These are phyloP conservation scores for Timema podura DNA, from an alignment of 2,888 invertebrate species.

Conservation along the genomic window DNA sequence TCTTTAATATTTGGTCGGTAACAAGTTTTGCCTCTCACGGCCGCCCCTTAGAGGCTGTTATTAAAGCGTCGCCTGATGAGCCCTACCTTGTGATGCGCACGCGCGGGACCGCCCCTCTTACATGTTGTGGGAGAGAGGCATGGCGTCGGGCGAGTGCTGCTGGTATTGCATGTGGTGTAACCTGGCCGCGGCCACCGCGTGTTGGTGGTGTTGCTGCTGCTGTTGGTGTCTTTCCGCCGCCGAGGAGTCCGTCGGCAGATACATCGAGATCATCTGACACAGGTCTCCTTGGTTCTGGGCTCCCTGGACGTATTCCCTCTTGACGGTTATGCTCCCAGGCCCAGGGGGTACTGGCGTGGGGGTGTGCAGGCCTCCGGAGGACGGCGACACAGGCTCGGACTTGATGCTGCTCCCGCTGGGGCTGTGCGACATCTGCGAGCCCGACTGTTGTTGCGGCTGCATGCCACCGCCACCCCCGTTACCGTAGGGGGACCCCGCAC, in stretches of 20 bases:
- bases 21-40: too few relatives aligned
- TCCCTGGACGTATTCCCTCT: conserved; percentile 61
- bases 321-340: conserved; percentile 49
- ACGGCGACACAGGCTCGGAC: conserved; percentile 82
- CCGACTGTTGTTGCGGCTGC: conserved; percentile 54
- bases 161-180: conserved; percentile 29
- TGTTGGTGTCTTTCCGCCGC: conserved; percentile 50
- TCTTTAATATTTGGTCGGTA: too few relatives aligned
- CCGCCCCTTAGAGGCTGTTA: too few relatives aligned
- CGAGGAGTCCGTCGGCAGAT: conserved; percentile 63
- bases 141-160: conserved; percentile 52
- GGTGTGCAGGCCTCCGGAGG: conserved; percentile 47
- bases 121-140: conserved; percentile 54
- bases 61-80: too few relatives aligned
- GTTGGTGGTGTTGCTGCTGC: conserved; percentile 56
- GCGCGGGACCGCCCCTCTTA: neutral
- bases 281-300: conserved; percentile 58
- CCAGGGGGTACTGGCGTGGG: conserved; percentile 41
- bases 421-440: conserved; percentile 66
- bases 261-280: conserved; percentile 72
- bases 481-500: conserved; percentile 60
- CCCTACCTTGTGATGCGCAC: too few relatives aligned
- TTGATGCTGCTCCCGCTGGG: conserved; percentile 86
- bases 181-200: conserved; percentile 55
- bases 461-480: conserved; percentile 63